phyloP scores from a whole-genome alignment of 1,140 invertebrate species.

The Drosophila pallidifrons region DNA sequence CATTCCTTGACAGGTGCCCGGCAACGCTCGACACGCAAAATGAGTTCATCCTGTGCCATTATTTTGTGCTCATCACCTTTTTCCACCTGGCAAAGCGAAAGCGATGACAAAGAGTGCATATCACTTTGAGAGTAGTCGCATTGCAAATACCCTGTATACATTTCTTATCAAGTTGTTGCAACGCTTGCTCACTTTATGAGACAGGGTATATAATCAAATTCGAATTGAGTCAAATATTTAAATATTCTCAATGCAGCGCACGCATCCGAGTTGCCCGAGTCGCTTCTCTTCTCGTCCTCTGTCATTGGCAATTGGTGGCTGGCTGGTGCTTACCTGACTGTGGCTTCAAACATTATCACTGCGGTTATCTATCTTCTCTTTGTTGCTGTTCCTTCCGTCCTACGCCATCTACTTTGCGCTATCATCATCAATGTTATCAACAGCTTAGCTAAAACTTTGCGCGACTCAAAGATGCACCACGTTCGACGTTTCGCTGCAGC shows the following conservation, averaged over 20 bases:
- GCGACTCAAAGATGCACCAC: slow-evolving; percentile 42
- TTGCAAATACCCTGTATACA: slow-evolving; percentile 1
- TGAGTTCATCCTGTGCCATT: slow-evolving; percentile 31
- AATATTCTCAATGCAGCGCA: slow-evolving; percentile 64
- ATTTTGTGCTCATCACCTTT: slow-evolving; percentile 47
- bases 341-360: slow-evolving; percentile 59
- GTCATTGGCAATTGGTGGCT: slow-evolving; percentile 53
- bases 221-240: slow-evolving; percentile 37
- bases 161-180: not conserved
- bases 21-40: not conserved
- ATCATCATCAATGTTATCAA: slow-evolving; percentile 73
- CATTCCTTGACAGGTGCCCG: slow-evolving; percentile 52
- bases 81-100: slow-evolving; percentile 26
- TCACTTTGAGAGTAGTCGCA: not conserved
- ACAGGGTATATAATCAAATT: slow-evolving; percentile 43
- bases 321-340: slow-evolving; percentile 51
- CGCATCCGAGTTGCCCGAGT: slow-evolving; percentile 47
- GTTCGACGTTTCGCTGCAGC: slow-evolving; percentile 55
- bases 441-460: slow-evolving; percentile 76
- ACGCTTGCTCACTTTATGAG: not conserved
- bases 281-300: slow-evolving; percentile 8
- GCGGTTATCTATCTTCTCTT: slow-evolving; percentile 52
- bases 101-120: not conserved
- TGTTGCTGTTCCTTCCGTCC: not conserved
- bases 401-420: slow-evolving; percentile 1